These are phyloP conservation scores for Columba janthina DNA, from an alignment of 2,113 vertebrate genomes.

Conservation along the genomic window DNA sequence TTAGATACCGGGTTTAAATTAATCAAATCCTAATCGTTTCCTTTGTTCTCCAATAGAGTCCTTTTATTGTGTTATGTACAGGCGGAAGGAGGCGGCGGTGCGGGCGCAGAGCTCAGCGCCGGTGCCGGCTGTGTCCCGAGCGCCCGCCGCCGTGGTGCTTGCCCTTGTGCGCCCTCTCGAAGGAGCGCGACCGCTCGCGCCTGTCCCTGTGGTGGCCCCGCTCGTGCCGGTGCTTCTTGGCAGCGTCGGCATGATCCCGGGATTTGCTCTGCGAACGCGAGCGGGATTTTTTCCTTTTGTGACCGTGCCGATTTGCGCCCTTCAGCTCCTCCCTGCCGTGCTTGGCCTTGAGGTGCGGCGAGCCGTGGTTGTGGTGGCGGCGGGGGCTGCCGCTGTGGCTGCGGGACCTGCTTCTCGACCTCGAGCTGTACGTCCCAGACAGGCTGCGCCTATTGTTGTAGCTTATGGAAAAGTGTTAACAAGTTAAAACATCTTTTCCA, in stretches of 20 bases:
- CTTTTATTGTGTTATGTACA: slow-evolving; percentile 63
- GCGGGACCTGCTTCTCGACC: slow-evolving; percentile 91
- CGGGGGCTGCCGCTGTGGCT: slow-evolving; percentile 92
- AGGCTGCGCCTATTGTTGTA: slow-evolving; percentile 94
- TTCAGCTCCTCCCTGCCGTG: slow-evolving; percentile 89
- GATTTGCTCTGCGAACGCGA: slow-evolving; percentile 90
- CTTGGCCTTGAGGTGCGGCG: slow-evolving; percentile 88
- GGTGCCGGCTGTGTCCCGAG: slow-evolving; percentile 91
- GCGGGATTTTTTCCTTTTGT: slow-evolving; percentile 94
- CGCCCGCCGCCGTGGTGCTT: slow-evolving; percentile 91
- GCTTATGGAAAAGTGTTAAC: slow-evolving; percentile 53
- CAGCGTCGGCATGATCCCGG: slow-evolving; percentile 83
- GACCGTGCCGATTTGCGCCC: slow-evolving; percentile 83
- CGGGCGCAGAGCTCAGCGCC: slow-evolving; percentile 78
- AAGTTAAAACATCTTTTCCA: accelerated
- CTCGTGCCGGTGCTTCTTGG: slow-evolving; percentile 97
- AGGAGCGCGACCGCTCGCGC: slow-evolving; percentile 90
- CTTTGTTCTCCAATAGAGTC: slow-evolving; percentile 67
- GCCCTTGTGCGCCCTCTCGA: slow-evolving; percentile 92
- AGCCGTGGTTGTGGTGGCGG: slow-evolving; percentile 86
- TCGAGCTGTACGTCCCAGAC: slow-evolving; percentile 96
- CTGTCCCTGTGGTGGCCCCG: slow-evolving; percentile 89
- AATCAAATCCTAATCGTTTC: slow-evolving; percentile 71
- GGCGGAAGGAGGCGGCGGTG: not conserved
- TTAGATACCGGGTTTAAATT: slow-evolving; percentile 42